Base-by-base conservation (phyloP, 2,888 invertebrate genomes). In the Pherbina coryleti region DNA sequence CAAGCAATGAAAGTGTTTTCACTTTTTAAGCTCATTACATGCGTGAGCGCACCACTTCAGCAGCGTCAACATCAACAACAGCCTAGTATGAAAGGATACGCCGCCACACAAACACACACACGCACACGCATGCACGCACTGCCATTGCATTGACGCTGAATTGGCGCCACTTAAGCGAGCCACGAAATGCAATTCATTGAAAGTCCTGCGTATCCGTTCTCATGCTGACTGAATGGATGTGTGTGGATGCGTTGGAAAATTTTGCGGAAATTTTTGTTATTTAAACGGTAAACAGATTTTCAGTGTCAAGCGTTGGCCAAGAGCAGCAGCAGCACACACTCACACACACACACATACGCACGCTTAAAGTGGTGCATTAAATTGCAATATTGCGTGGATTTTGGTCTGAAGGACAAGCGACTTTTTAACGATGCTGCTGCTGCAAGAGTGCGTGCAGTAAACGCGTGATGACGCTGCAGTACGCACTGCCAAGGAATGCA, bases 251-350 rank as follows among this genome's bases (percentile, higher is more conserved):
- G 60, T 72, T 72, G 25, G 22, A 44, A 60, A 37, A 17, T 60
- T n/a, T 53, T 49, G 64, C 64, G 74, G 74, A 64, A 74, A 64
- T 66, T 64, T 64, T 37, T 51, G 74, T 64, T 74, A 74, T 74
- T 74, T 64, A 74, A 74, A 74, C 51, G 57, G 66, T 74, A 64
- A 74, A 74, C 74, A 74, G 64, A 74, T 74, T 74, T 74, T 74
- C 74, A 74, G 53, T 74, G 74, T 74, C 74, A 74, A 74, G 64
- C 64, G 17, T 31, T 17, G 69, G 49, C 25, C 49, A 51, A 3
- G 14, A 11, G 3, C 22, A 28, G 60, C 22, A 60, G 9, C 37
- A 17, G 62, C 53, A 51, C 19, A 76, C 25, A 60, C 66, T 44
- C 28, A 64, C 19, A 62, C 34, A 72, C 44, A 64, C 67, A 75